Evolutionary conservation across 1,140 invertebrate genomes (phyloP), one percentile per base, ranked within the genome.

Genomic region (Eurosta solidaginis): DNA sequence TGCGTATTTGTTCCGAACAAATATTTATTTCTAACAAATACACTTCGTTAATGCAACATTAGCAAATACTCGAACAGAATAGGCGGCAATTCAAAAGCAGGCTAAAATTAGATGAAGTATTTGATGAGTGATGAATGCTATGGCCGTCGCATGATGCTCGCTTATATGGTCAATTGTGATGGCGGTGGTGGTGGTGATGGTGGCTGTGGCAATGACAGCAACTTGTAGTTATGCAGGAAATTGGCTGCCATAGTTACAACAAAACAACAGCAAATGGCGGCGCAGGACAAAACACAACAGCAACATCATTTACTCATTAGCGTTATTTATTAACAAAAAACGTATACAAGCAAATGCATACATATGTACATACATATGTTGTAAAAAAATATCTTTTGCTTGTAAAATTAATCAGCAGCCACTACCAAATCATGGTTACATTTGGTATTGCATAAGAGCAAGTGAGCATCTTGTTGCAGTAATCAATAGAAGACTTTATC

Each of bases 51-150:
- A 33, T 40, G 59, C 59, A 68, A 42, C 33, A 68, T 68, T 68
- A 40, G 40, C 33, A 68, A 68, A 68, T 10, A 40, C 59, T 68
- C 33, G n/a, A 40, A 40, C n/a, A 36, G 54, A 68, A 68, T 17
- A 36, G 33, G 59, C 59, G 33, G 59, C 59, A 3, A 68, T 29
- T 68, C 59, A 68, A 68, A 68, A 40, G 6, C n/a, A 5, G 59
- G 12, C 59, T 68, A 33, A 68, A 52, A 22, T 22, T 52, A 17
- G 33, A 2, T 1, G 7, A 20, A 68, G n/a, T 68, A 33, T 22
- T 68, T 68, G 59, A 40, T 68, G 59, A 68, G 59, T 40, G 59
- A 68, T n/a, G n/a, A n/a, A n/a, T n/a, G n/a, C n/a, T n/a, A n/a
- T n/a, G n/a, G n/a, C n/a, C n/a, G n/a, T n/a, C n/a, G n/a, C n/a